These are phyloP conservation scores for Fregata magnificens DNA, from an alignment of 2,113 vertebrate species.

Conservation along the genomic window DNA sequence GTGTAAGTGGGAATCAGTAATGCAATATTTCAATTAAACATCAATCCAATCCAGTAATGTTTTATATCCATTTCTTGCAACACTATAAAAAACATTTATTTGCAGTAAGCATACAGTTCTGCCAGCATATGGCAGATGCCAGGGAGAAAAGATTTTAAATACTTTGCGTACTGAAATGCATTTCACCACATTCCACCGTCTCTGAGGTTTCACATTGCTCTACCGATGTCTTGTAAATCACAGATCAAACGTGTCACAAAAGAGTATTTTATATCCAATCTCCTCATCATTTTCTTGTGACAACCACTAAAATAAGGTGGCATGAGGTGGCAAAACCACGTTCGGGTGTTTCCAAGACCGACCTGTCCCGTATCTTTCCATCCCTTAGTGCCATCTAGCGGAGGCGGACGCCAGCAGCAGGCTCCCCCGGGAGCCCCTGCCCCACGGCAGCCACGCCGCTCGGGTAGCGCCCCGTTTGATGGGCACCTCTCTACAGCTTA, in stretches of 20 bases:
- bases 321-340: background rate
- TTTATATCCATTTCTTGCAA: background rate
- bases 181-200: background rate
- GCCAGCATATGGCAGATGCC: background rate
- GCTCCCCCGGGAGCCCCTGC: background rate
- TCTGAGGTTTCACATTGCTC: background rate
- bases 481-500: background rate
- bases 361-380: background rate
- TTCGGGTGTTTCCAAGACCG: background rate
- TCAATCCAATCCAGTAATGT: background rate
- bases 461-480: no score
- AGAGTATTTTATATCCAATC: background rate
- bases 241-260: background rate
- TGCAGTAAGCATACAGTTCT: background rate
- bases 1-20: background rate
- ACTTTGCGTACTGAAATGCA: background rate
- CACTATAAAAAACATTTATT: background rate
- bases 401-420: background rate
- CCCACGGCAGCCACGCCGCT: background rate
- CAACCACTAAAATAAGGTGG: background rate
- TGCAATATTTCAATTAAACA: background rate
- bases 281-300: background rate
- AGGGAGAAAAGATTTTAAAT: background rate
- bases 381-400: conserved; percentile 13
- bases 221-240: background rate